These are phyloP conservation scores for Tenthredo mesomela DNA, from an alignment of 2,888 invertebrate species.

Conservation along the genomic window DNA sequence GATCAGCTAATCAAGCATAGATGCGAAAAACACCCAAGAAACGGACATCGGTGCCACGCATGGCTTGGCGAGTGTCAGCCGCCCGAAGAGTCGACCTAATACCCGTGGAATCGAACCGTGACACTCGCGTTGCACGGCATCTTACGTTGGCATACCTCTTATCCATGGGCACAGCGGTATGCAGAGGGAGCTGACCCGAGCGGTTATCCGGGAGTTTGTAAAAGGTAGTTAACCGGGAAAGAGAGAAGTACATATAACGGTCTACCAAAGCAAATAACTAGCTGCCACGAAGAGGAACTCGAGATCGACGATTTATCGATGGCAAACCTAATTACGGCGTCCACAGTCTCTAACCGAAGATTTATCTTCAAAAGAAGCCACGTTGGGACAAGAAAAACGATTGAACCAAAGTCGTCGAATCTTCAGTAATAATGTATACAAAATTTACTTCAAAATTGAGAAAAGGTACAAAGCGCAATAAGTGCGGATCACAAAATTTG, in stretches of 20 bases:
- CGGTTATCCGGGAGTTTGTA: background rate
- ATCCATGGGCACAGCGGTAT: constrained; percentile 21
- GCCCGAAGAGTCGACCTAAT: constrained; percentile 45
- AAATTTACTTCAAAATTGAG: background rate
- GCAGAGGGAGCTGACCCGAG: constrained; percentile 42
- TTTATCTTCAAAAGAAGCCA: background rate
- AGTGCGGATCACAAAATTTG: background rate
- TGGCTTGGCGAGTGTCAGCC: constrained; percentile 46
- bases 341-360: background rate
- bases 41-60: constrained; percentile 46
- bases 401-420: background rate
- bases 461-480: no score
- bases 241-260: constrained; percentile 39
- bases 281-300: background rate
- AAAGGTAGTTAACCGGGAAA: constrained; percentile 42
- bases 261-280: constrained; percentile 33
- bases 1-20: constrained; percentile 45
- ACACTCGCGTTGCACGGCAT: constrained; percentile 35
- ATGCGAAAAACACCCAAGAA: constrained; percentile 49
- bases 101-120: constrained; percentile 51
- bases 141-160: constrained; percentile 10
- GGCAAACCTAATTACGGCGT: constrained; percentile 5
- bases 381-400: background rate
- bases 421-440: background rate
- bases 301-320: background rate